phyloP scores from a whole-genome alignment of 2,888 invertebrate species.

The Apotomis betuletana region DNA sequence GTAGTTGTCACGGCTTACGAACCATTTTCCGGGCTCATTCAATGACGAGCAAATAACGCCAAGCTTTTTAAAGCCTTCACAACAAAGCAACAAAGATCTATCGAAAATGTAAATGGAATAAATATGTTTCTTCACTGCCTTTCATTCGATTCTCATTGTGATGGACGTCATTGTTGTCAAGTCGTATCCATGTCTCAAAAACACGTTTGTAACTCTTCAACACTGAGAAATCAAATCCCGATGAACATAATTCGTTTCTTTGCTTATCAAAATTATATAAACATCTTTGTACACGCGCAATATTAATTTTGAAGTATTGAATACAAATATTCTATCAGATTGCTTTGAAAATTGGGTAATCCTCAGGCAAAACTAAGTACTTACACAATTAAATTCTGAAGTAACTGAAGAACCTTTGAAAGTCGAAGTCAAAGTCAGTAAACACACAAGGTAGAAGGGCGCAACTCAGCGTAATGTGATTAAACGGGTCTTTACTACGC shows the following conservation, averaged over 20 bases:
- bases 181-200: not conserved
- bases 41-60: conserved; percentile 11
- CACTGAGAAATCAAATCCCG: not conserved
- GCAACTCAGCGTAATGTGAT: conserved; percentile 32
- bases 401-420: conserved; percentile 10
- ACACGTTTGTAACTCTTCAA: not conserved
- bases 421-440: conserved; percentile 12
- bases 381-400: not conserved
- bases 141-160: conserved; percentile 2
- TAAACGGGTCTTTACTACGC: conserved; percentile 27
- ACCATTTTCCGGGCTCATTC: conserved; percentile 14
- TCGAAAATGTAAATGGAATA: conserved; percentile 24
- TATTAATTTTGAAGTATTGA: not conserved
- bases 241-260: not conserved
- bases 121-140: conserved; percentile 15
- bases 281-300: conserved; percentile 2
- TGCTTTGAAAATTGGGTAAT: conserved; percentile 1
- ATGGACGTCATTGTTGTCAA: conserved; percentile 20
- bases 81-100: conserved; percentile 23
- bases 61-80: conserved; percentile 16
- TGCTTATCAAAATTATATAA: not conserved
- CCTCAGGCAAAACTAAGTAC: conserved; percentile 11
- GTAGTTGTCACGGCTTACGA: not conserved
- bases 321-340: not conserved
- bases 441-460: conserved; percentile 12